phyloP scores from a whole-genome alignment of 2,797 vertebrate species.

The Adrianichthys oophorus region DNA sequence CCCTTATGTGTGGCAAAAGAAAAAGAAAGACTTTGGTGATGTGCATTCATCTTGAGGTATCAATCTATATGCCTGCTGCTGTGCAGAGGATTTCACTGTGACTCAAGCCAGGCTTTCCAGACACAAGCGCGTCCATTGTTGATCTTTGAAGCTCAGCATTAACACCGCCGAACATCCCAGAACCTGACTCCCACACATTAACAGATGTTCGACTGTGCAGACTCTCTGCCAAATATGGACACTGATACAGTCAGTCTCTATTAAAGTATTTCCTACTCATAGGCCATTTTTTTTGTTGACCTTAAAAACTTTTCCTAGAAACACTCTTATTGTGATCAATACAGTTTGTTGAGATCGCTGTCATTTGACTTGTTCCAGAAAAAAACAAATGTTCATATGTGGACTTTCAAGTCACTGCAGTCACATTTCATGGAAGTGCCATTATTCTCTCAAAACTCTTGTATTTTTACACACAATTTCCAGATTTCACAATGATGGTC shows the following conservation, averaged over 20 bases:
- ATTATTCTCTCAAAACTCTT: not conserved
- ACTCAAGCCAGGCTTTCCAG: conserved; percentile 69
- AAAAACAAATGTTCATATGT: conserved; percentile 22
- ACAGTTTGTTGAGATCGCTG: conserved; percentile 23
- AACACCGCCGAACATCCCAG: conserved; percentile 61
- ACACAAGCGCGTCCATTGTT: conserved; percentile 56
- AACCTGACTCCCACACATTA: conserved; percentile 70
- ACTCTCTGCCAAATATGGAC: conserved; percentile 53
- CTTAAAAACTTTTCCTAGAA: conserved; percentile 33
- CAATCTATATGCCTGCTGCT: conserved; percentile 69
- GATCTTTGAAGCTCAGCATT: conserved; percentile 68
- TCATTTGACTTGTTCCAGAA: conserved; percentile 32
- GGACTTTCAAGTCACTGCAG: conserved; percentile 8
- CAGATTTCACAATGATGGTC: conserved; percentile 85
- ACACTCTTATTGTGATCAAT: conserved; percentile 54
- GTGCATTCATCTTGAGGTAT: conserved; percentile 61
- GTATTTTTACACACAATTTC: conserved; percentile 14
- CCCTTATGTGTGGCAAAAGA: conserved; percentile 53
- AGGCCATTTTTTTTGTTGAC: conserved; percentile 62
- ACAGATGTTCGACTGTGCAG: conserved; percentile 50
- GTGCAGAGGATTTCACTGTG: conserved; percentile 55
- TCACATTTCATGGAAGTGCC: conserved; percentile 5
- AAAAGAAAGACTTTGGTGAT: conserved; percentile 64
- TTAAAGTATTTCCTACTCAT: conserved; percentile 67
- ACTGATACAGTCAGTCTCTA: conserved; percentile 41